Evolutionary conservation across 2,888 invertebrate species (phyloP), one percentile per base, ranked within the genome.

Genomic region (Andrena dorsata): DNA sequence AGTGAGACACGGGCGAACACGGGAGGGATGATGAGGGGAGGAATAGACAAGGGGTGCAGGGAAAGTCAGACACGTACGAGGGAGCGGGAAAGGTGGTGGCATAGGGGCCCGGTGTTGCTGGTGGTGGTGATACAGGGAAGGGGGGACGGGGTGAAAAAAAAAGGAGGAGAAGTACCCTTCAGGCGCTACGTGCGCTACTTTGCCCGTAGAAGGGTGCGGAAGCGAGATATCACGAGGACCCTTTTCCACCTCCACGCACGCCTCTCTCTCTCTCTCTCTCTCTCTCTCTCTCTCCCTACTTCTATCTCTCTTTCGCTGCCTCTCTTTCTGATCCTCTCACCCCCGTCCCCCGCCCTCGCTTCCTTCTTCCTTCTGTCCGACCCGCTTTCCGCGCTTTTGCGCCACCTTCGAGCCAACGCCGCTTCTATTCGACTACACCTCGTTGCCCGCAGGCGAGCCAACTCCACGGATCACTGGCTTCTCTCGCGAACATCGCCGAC

Each of bases 131-230:
- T 26, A 16, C 49, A 32, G 47, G 49, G 80, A 41, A 58, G 32
- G 66, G 16, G 66, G 26, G 64, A n/a, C 20, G 60, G 61, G 58
- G 26, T 7, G 66, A n/a, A 58, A 53, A 58, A 53, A 61, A 64
- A 61, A 81, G 84, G 76, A 84, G 81, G 75, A 77, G 73, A 74
- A 79, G 84, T 35, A 87, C 86, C 86, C 87, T 89, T 80, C 53
- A 83, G 87, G 88, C 87, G 82, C 82, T 90, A 90, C 86, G 90
- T 86, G 90, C 87, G 89, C 90, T 91, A 91, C 91, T 91, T 91
- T 88, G 79, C 81, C 80, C 69, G 80, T 82, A 87, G 88, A 87
- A 79, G 91, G 92, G 91, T 90, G 92, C 91, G 91, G 90, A 88
- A 89, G 89, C 83, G 88, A 90, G 88, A 89, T 82, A 86, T 82